Base-by-base conservation (phyloP, 2,113 vertebrate species). In the Lethenteron camtschaticum region DNA sequence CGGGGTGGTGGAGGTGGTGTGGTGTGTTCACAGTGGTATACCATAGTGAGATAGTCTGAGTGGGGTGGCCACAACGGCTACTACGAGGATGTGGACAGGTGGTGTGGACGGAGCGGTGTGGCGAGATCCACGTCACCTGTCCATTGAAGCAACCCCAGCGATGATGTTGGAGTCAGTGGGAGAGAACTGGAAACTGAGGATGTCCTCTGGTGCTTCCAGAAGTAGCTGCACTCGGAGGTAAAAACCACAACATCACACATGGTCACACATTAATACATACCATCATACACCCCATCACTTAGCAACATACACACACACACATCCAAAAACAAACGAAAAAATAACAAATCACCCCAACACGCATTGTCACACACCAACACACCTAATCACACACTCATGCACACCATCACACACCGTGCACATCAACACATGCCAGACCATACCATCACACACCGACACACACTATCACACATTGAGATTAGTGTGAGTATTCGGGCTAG, bases 81-180 rank as follows among this genome's bases (percentile, higher is more conserved):
- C 57, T 41, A 16, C 57, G n/a, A 12, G 57, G 11, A 13, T 55
- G 9, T 55, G 41, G 56, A 14, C 56, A 20, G 4, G 56, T 70
- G 5, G 10, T 2, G 12, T 13, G 69, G 58, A 58, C 56, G 13
- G 9, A 60, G 41, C 13, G 13, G 13, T 66, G 12, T 20, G 10
- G 4, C 69, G 16, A 14, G 20, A 63, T 16, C 73, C 55, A 72
- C 68, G 74, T 57, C 78, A 95, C 94, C 90, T 96, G 87, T 71
- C 90, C 91, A 66, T 88, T 87, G 8, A 80, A 76, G 74, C 87
- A 92, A 73, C 94, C 88, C 86, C 94, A 77, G 81, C 87, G 69
- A 97, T 85, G 76, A 95, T 82, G 74, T 85, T 88, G 71, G 91
- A 83, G 78, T 96, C 79, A 4, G 79, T 83, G 2, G 88, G 88